Base-by-base conservation (phyloP, 1,140 invertebrate genomes). In the Eriocheir sinensis region DNA sequence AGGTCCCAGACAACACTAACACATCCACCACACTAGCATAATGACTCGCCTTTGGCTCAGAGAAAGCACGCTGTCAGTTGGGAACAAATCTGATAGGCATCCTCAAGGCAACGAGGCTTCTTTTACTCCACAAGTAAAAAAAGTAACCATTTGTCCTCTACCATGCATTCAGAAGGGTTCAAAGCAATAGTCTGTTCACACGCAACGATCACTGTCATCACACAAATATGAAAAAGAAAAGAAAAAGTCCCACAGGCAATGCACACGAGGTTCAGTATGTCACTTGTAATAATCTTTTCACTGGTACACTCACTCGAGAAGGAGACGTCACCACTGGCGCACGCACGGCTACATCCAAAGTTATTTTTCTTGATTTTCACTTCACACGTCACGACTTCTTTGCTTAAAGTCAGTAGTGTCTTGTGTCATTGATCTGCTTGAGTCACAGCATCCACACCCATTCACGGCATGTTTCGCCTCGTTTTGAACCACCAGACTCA, bases 61-160 rank as follows among this genome's bases (percentile, higher is more conserved):
- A 93, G 92, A 93, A 93, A 93, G 92, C 92, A 93, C 92, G 60
- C 86, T 81, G 92, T 93, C 92, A 93, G 48, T 88, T 93, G 48
- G 91, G 91, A 92, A 92, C 40, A 92, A 92, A n/a, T 92, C 72
- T 72, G 30, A 80, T 36, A 94, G 53, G 32, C 60, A 80, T 38
- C 8, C 86, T 80, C 53, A 94, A 15, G 83, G 41, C n/a, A 41
- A 30, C 32, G 30, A 72, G 48, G 48, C 89, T 72, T 36, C 36
- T 90, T 21, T 36, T 72, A 36, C 72, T 32, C 89, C 48, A 72
- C n/a, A 27, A 40, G 30, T 41, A n/a, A 44, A 44, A 41, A 30
- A 90, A 91, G 72, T 80, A 80, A 34, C 12, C 72, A 80, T 91
- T 38, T 91, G 91, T 92, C 89, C 38, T 53, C 83, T 60, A 53